Evolutionary conservation across 2,113 vertebrate genomes (phyloP).

Genomic region (Sciurus niger): DNA sequence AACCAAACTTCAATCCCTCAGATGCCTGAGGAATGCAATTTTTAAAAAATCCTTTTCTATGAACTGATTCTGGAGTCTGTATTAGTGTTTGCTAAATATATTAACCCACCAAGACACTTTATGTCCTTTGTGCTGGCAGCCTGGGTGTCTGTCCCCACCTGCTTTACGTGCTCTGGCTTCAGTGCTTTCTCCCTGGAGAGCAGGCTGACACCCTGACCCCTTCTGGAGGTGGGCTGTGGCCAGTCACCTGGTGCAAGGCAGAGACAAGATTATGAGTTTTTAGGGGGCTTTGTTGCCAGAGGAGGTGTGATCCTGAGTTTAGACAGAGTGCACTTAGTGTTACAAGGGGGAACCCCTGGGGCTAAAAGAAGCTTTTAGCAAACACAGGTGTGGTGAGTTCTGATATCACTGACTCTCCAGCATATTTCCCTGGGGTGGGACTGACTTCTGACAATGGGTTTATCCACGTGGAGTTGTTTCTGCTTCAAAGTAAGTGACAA

Average conservation of each 20-base stretch:
- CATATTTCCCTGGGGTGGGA: not conserved
- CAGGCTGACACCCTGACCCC: not conserved
- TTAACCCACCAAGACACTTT: not conserved
- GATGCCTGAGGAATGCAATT: not conserved
- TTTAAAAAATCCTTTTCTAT: not conserved
- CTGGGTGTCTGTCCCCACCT: not conserved
- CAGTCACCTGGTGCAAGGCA: not conserved
- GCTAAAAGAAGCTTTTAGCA: slow-evolving; percentile 44
- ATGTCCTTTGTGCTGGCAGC: not conserved
- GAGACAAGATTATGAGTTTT: not conserved
- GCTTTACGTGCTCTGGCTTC: not conserved
- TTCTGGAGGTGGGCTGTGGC: not conserved
- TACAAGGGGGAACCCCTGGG: not conserved
- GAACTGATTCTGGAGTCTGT: not conserved
- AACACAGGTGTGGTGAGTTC: not conserved
- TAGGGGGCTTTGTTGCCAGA: not conserved
- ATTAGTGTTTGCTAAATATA: slow-evolving; percentile 2
- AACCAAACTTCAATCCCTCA: not conserved
- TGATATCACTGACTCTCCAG: not conserved
- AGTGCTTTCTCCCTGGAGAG: not conserved
- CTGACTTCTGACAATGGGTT: not conserved
- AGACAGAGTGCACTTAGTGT: not conserved
- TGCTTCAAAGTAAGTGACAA: slow-evolving; percentile 9
- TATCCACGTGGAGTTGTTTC: not conserved
- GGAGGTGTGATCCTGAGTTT: not conserved